Evolutionary conservation across 2,113 vertebrate genomes (phyloP), one percentile per base, ranked within the genome.

Genomic region (Indicator indicator): DNA sequence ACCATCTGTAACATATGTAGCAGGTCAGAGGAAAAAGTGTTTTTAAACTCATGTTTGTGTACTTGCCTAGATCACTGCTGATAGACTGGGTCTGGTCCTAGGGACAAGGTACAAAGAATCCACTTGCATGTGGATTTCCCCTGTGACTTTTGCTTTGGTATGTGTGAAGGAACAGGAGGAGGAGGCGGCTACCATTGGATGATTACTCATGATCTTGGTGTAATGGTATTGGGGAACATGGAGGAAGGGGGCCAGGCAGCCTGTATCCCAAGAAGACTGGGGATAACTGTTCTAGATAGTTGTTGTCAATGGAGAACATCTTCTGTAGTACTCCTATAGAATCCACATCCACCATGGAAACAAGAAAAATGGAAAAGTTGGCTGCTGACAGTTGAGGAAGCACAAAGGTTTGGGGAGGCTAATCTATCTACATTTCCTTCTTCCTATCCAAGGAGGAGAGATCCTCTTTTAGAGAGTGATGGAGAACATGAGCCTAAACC

Each of bases 261-360:
- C 16, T 78, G 16, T 26, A 2, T 33, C 58, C n/a, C 11, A 60
- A 24, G 46, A 60, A 42, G n/a, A 10, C 6, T 26, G 33, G 4
- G 6, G 4, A 9, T 69, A 8, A 42, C 36, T 80, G 5, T 64
- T 91, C 26, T 32, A 46, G 15, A 33, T 50, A 20, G 26, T 7
- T 73, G 27, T 7, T 68, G 38, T 27, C 15, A 13, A 3, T 54
- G 36, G 27, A 80, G 16, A 46, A 30, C 26, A 58, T 60, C 38
- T 72, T 58, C 23, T 9, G 1, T 0, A 0, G 16, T 16, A 28
- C 24, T 62, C 14, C 20, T 0, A 0, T 21, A 78, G 27, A 11
- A 4, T 62, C 46, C 1, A 1, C 11, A 7, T 54, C 46, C 11
- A 19, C 33, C 9, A 1, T 9, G 11, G 86, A 73, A 52, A n/a